Base-by-base conservation (phyloP, 2,797 vertebrate genomes). In the Muscicapa striata region DNA sequence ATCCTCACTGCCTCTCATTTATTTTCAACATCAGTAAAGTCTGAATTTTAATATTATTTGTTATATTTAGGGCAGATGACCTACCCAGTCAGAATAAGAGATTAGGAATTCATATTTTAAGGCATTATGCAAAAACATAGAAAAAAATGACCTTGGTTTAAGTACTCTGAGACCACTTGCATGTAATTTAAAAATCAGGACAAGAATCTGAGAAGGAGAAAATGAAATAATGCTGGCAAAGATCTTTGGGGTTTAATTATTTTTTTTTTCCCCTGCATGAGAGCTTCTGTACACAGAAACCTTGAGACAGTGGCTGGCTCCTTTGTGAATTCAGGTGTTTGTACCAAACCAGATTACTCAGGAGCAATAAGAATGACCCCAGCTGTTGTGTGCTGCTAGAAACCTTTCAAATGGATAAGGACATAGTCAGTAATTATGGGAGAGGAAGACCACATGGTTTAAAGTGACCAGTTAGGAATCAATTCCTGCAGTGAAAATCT, bases 31-130 rank as follows among this genome's bases (percentile, higher is more conserved):
- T 87, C 66, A 73, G 13, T 41, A 88, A 93, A 93, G 55, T 66
- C 63, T 70, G 55, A 91, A 69, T 73, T 91, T 86, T 91, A 73
- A 78, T 95, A 76, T 93, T 67, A 68, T 84, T 93, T 86, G 27
- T 84, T 95, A 61, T 84, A 79, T 88, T 86, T 78, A 81, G 73
- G 51, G 36, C 79, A 90, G 55, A 73, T 94, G 74, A 93, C 59
- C 80, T 68, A 91, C 13, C 3, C 34, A 68, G 84, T n/a, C 49
- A 49, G 76, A 88, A 68, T 41, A 40, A 8, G 64, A 83, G 93
- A 94, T 96, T 93, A 95, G 21, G 66, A 89, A 86, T 89, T 94
- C 5, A 88, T 95, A 80, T 94, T 11, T 10, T 79, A 52, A 69
- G 11, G 48, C 59, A 69, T 76, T 93, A 83, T 78, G 80, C n/a